Evolutionary conservation across 92 coral and sea anemone genomes (phyloP), one percentile per base, ranked within the genome.

Genomic region (Montipora capitata): DNA sequence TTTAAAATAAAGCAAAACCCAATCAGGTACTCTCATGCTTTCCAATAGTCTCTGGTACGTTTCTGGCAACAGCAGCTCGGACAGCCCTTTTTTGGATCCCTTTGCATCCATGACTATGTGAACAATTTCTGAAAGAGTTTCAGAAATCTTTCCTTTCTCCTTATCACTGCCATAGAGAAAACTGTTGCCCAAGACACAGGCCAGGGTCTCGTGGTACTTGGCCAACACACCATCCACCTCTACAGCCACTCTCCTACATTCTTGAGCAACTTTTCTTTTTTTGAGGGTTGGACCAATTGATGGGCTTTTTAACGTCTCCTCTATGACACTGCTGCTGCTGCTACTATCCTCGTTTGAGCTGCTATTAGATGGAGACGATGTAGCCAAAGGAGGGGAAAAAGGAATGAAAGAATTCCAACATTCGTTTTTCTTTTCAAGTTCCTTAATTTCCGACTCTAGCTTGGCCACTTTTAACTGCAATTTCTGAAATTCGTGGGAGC

Each of bases 21-120:
- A 92, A 75, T 91, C 94, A n/a, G 94, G 94, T 72, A 86, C 88
- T 49, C 80, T 57, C 87, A 90, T 85, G 76, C 90, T 78, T 27
- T 79, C 61, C 38, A 71, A 57, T 7, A 85, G 27, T 17, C 54
- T 39, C 59, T 73, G 69, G 58, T 61, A n/a, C 10, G 88, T 91
- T 8, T 67, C 84, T 16, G 86, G 69, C 40, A 72, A 15, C 20
- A 91, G 80, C 13, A 91, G 80, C 18, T 91, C 91, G 58, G 88
- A 39, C 10, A 91, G 40, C 6, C 89, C 89, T 77, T 78, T 87
- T 65, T 87, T 87, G 4, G 87, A 16, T 48, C 91, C 92, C 8
- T 57, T 77, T 15, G 86, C 82, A 13, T 91, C 92, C 83, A 87
- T 82, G 5, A 78, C 94, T 17, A 86, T 56, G 27, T 80, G 51